Base-by-base conservation (phyloP, 35 echinoderm and acorn worm species). In the Heliocidaris tuberculata region DNA sequence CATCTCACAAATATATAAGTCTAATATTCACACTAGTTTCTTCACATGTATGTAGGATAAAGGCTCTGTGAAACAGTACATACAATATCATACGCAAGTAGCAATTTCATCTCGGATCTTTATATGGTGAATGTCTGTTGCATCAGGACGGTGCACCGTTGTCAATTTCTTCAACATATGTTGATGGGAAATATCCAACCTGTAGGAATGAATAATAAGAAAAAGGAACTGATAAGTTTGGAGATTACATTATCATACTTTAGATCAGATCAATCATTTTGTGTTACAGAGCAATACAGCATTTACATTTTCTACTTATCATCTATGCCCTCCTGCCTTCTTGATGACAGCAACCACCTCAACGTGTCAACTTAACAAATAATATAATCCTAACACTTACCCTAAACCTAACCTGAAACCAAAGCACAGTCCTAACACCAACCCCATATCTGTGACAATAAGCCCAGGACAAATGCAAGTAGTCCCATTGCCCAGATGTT, bases 181-280 rank as follows among this genome's bases (percentile, higher is more conserved):
- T 95, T 86, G 90, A 94, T 6, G 96, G 96, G 85, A 96, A 96
- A 70, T 96, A 96, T 30, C 96, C 96, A 96, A 96, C 94, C 96
- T 96, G 94, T 11, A 92, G 27, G 65, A 27, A 24, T n/a, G 3
- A 78, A 78, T 19, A 70, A 78, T 19, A 19, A 4, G 21, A 78
- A 78, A 78, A 42, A 42, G 35, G 35, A 42, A n/a, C 27, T 6
- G 6, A 78, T 3, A 21, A 27, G 27, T 78, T 11, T 11, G 52
- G 52, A 56, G 52, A 56, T 56, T 15, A 56, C 7, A 56, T 12
- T 56, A 9, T 56, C 52, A 56, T 56, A 42, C 35, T 42, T 1
- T 42, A 42, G 35, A 42, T 0, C 35, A 42, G 35, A 42, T 42
- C 35, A 42, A 3, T 42, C 3, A 42, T 42, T 42, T 42, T 42